Evolutionary conservation across 2,797 vertebrate genomes (phyloP).

Genomic region (Monodelphis domestica): DNA sequence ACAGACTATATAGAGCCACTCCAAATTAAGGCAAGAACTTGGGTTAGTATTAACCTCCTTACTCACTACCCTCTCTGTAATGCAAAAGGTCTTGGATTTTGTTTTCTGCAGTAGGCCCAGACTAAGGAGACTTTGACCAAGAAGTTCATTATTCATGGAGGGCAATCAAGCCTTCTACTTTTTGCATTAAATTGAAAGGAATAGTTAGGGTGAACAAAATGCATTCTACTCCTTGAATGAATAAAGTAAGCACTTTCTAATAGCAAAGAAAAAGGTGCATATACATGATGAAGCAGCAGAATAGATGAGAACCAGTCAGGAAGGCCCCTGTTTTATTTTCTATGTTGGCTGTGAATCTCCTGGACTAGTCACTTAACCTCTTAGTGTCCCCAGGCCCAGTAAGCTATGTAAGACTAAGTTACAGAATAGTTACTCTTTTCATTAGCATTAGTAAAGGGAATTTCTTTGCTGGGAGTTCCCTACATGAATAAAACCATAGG

Average conservation of each 20-base stretch:
- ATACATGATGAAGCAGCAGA: not conserved
- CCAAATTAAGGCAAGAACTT: not conserved
- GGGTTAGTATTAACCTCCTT: not conserved
- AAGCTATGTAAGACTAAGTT: not conserved
- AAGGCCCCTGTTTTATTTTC: not conserved
- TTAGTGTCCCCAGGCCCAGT: not conserved
- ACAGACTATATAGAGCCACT: conserved; percentile 9
- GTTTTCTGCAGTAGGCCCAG: not conserved
- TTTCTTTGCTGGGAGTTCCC: not conserved
- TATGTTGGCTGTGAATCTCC: not conserved
- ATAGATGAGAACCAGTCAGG: not conserved
- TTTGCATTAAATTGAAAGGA: conserved; percentile 16
- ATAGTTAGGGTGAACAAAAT: not conserved
- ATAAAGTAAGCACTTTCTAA: not conserved
- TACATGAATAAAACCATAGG: too few species aligned
- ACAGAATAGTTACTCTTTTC: too few species aligned
- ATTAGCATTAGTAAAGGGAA: not conserved
- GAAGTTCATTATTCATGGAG: not conserved
- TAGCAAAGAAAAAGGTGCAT: not conserved
- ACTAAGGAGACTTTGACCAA: not conserved
- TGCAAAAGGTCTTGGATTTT: conserved; percentile 15
- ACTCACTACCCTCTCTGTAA: not conserved
- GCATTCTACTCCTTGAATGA: not conserved
- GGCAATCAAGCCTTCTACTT: conserved; percentile 5
- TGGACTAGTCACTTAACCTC: not conserved